A percentile compares a stretch with the other conserved stretches of the same genome.
Evolutionary conservation across 2,113 vertebrate genomes (phyloP).

Genomic region (Calonectris borealis): DNA sequence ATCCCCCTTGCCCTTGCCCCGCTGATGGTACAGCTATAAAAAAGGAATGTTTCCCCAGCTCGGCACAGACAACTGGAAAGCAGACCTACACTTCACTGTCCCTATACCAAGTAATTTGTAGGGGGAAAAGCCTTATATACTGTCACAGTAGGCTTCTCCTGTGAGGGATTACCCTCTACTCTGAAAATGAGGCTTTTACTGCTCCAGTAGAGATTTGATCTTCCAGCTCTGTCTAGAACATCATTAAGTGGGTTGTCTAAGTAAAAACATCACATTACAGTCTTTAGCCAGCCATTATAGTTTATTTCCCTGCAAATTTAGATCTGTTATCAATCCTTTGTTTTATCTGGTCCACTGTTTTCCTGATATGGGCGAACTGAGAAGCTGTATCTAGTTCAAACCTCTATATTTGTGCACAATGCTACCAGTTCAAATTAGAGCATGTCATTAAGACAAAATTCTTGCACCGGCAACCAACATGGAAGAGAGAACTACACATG

Average conservation of each 20-base stretch:
- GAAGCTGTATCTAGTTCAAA: not conserved
- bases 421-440: not conserved
- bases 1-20: rapidly evolving
- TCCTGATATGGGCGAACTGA: not conserved
- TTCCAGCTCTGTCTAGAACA: not conserved
- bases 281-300: not conserved
- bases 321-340: not conserved
- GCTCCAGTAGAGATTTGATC: not conserved
- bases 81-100: not conserved
- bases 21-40: not conserved
- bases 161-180: too few species aligned
- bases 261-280: not conserved
- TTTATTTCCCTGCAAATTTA: not conserved
- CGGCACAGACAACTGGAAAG: not conserved
- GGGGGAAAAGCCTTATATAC: not conserved
- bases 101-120: not conserved
- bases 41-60: not conserved
- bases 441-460: not conserved
- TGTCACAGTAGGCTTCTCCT: not conserved
- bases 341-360: not conserved
- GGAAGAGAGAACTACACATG: not conserved
- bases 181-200: not conserved
- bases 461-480: not conserved
- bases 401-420: not conserved
- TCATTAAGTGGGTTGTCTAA: not conserved